Base-by-base conservation (phyloP, 2,797 vertebrate genomes). In the Paguma larvata region DNA sequence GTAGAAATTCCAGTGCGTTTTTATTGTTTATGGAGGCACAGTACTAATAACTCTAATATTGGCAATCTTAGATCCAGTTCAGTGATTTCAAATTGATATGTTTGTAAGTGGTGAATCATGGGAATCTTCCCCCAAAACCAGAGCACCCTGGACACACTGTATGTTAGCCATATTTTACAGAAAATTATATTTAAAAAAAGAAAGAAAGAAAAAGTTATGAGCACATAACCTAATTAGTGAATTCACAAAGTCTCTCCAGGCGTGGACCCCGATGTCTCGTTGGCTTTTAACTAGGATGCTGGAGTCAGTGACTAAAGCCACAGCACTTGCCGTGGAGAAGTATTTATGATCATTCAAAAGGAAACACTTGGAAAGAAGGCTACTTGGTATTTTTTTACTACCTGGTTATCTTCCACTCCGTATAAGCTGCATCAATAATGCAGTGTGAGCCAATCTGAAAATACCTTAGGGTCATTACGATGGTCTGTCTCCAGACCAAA, bases 371-470 rank as follows among this genome's bases (percentile, higher is more conserved):
- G 16, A 80, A 92, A 70, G 53, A 80, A 8, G 16, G 27, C 77
- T 85, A 8, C n/a, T 90, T 89, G 34, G 7, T 70, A 21, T 83
- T 73, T 88, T 78, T 91, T 85, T 90, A 62, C 77, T 88, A 38
- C 46, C 32, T 87, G 41, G 19, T 82, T 87, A 41, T 38, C 63
- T 92, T 38, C 21, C n/a, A 67, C 59, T 84, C 87, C 56, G 6
- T 77, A 16, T 86, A 82, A 78, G 13, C 46, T 63, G 21, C 25
- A 38, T 93, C 68, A 82, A 65, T 85, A 87, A 82, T 32, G 70
- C 25, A 25, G 19, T 53, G 32, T 65, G 41, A 94, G 18, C 38
- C 75, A 70, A 10, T 92, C 53, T 83, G 32, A 86, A 95, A 95
- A 86, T 84, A 23, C 63, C 44, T 3, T 13, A 53, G 91, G 70